These are phyloP conservation scores for Tetragnatha versicolor DNA, from an alignment of 1,140 invertebrate species.

Conservation along the genomic window DNA sequence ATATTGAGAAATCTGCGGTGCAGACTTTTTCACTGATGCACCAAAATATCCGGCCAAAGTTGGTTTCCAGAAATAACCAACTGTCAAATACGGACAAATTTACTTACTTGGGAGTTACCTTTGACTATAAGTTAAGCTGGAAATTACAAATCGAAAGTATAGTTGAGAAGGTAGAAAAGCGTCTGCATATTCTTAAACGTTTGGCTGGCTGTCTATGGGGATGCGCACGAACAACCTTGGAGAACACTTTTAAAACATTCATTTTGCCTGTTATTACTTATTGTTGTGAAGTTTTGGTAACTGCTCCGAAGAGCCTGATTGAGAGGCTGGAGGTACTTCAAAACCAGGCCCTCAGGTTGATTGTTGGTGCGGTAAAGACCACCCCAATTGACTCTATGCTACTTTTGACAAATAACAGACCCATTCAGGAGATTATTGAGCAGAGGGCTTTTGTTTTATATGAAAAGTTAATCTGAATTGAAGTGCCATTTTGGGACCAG, in stretches of 20 bases:
- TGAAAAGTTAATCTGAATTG: background rate
- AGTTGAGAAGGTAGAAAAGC: background rate
- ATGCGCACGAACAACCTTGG: background rate
- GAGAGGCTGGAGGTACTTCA: background rate
- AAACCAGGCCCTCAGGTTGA: background rate
- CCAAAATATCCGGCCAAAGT: background rate
- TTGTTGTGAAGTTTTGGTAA: background rate
- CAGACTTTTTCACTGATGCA: background rate
- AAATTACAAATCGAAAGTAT: background rate
- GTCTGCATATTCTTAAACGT: background rate
- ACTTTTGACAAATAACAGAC: background rate
- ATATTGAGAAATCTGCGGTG: background rate
- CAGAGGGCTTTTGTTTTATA: background rate
- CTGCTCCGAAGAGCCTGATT: background rate
- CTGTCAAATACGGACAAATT: background rate
- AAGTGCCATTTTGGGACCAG: background rate
- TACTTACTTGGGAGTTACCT: background rate
- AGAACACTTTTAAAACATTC: slow-evolving; percentile 5
- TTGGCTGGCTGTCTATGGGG: too few species aligned
- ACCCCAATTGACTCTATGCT: background rate
- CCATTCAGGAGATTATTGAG: background rate
- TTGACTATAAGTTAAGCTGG: slow-evolving; percentile 1
- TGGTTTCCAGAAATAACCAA: background rate
- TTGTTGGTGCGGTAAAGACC: slow-evolving; percentile 18
- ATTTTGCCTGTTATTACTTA: background rate